Percentiles rank a stretch among this genome's conserved stretches.
Conservation (phyloP, 2,797 vertebrate genomes). For the Naso thynnoides region DNA sequence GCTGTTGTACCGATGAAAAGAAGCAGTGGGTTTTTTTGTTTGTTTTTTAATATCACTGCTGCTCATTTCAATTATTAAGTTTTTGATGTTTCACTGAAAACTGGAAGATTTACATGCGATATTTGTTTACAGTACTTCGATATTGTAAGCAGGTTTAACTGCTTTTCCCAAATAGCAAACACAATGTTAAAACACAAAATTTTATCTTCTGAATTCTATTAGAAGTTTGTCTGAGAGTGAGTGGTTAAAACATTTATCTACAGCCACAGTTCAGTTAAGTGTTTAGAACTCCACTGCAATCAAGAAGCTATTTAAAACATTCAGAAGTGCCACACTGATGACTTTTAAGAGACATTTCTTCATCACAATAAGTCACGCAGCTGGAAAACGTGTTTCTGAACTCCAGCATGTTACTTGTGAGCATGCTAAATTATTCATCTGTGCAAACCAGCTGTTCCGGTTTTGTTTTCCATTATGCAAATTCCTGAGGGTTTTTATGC, state of each 20-base stretch:
- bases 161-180: neutral
- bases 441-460: neutral
- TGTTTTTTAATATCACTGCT: no score
- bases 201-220: neutral
- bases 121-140: neutral
- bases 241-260: neutral
- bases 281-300: neutral
- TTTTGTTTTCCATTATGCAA: slow-evolving; percentile 24
- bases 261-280: neutral
- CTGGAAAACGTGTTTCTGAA: neutral
- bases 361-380: neutral
- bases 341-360: neutral
- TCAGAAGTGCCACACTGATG: neutral
- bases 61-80: no score
- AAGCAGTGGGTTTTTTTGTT: no score
- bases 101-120: neutral
- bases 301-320: neutral
- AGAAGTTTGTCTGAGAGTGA: neutral
- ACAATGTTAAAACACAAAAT: neutral
- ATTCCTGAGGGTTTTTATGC: neutral
- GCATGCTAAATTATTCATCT: neutral
- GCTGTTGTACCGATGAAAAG: slow-evolving; percentile 8
- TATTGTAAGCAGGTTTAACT: neutral
- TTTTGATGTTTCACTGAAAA: no score
- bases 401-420: neutral